Evolutionary conservation across 92 coral and sea anemone genomes (phyloP).

Genomic region (Plumapathes pennacea): DNA sequence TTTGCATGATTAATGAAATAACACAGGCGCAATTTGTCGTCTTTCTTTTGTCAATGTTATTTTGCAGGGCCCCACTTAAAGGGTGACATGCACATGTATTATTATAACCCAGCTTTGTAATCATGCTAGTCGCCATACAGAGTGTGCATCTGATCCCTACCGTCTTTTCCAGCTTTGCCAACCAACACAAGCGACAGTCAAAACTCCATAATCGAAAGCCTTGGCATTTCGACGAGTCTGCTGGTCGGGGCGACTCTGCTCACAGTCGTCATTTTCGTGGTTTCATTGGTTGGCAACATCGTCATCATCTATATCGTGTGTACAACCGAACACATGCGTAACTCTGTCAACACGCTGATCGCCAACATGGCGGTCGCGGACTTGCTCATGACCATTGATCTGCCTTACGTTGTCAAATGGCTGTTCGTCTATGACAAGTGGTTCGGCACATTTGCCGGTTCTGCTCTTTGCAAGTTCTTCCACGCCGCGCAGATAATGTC

Average conservation of each 20-base stretch:
- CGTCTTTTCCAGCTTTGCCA: no score
- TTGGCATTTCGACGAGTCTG: no score
- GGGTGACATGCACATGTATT: no score
- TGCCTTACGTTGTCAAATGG: conserved; percentile 67
- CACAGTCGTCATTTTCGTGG: conserved; percentile 42
- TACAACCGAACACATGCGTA: conserved; percentile 66
- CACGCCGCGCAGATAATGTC: conserved; percentile 73
- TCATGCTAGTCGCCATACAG: no score
- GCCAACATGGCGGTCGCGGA: conserved; percentile 79
- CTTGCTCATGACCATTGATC: conserved; percentile 58
- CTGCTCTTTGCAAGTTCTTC: conserved; percentile 47
- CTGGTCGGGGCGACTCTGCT: conserved; percentile 52
- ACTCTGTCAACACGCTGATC: conserved; percentile 62
- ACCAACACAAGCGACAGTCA: no score
- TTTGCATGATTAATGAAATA: no score
- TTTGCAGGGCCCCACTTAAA: no score
- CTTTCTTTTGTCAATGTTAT: no score
- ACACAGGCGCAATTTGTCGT: no score
- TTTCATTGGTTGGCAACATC: conserved; percentile 52
- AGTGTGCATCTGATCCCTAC: no score
- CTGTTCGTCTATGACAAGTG: conserved; percentile 28
- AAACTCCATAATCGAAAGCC: no score
- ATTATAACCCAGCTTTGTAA: no score
- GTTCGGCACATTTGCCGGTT: conserved; percentile 71
- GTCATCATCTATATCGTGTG: conserved; percentile 64